Conservation (phyloP, 1,140 invertebrate species). For the Monochamus saltuarius region DNA sequence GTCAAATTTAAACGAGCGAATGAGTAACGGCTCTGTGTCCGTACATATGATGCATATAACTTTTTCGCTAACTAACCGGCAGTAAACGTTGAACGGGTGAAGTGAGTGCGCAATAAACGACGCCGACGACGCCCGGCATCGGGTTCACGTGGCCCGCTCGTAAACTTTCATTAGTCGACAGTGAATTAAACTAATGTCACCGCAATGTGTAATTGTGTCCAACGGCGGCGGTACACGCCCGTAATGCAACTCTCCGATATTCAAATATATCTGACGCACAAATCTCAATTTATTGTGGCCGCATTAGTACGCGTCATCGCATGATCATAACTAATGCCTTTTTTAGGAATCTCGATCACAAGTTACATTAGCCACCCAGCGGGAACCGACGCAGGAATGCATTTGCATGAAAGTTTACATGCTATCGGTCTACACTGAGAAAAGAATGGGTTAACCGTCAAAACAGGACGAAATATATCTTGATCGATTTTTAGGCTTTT, state of each 20-base stretch:
- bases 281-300: conserved; percentile 48
- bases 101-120: conserved; percentile 23
- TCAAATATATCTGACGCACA: conserved; percentile 48
- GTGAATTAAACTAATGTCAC: conserved; percentile 50
- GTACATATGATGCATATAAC: conserved; percentile 34
- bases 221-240: conserved; percentile 36
- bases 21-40: conserved; percentile 14
- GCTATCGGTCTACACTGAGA: too few relatives aligned
- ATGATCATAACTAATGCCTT: conserved; percentile 42
- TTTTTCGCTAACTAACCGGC: conserved; percentile 36
- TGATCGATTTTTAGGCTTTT: too few relatives aligned
- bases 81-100: conserved; percentile 27
- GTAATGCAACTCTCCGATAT: conserved; percentile 42
- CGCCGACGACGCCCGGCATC: conserved; percentile 17
- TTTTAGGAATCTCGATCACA: conserved; percentile 19
- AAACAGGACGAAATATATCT: too few relatives aligned
- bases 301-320: conserved; percentile 44
- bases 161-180: conserved; percentile 48
- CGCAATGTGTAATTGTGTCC: conserved; percentile 48
- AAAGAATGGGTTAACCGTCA: too few relatives aligned
- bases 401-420: too few relatives aligned
- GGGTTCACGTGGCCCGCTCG: conserved; percentile 38
- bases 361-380: too few relatives aligned
- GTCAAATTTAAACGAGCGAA: conserved; percentile 26
- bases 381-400: too few relatives aligned